A percentile compares a stretch with the other conserved stretches of the same genome.
Evolutionary conservation across 2,113 vertebrate genomes (phyloP).

Genomic region (Trochalopteron elliotii): DNA sequence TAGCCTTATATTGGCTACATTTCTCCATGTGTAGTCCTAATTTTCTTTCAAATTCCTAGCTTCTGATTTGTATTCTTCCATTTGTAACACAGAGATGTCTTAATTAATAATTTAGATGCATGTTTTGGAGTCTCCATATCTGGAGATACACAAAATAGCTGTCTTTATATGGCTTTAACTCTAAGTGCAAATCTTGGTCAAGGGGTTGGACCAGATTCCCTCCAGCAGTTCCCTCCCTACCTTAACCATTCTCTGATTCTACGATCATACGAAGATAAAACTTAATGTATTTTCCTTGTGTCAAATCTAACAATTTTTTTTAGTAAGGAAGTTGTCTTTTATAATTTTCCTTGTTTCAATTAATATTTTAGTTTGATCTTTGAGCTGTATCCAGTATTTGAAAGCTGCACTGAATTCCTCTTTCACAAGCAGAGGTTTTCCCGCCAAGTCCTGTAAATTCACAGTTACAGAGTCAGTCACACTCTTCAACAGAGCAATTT

Average conservation of each 20-base stretch:
- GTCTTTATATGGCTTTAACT: too few relatives aligned
- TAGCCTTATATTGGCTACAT: background rate
- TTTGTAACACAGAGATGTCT: background rate
- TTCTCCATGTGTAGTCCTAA: background rate
- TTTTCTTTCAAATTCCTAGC: background rate
- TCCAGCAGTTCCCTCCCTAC: background rate
- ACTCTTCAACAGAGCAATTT: background rate
- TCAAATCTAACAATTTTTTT: background rate
- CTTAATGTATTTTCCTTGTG: background rate
- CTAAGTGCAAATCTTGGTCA: background rate
- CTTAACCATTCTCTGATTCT: background rate
- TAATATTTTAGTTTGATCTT: background rate
- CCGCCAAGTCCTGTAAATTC: background rate
- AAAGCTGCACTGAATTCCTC: background rate
- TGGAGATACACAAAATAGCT: background rate
- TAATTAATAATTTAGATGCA: background rate
- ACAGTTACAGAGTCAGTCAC: background rate
- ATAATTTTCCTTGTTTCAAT: background rate
- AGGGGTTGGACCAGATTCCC: background rate
- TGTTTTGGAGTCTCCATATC: background rate
- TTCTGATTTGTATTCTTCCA: background rate
- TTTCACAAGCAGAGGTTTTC: background rate
- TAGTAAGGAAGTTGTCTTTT: background rate
- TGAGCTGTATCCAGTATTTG: background rate
- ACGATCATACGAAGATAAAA: background rate